Evolutionary conservation across 2,888 invertebrate species (phyloP), one percentile per base, ranked within the genome.

Genomic region (Ochropleura leucogaster): DNA sequence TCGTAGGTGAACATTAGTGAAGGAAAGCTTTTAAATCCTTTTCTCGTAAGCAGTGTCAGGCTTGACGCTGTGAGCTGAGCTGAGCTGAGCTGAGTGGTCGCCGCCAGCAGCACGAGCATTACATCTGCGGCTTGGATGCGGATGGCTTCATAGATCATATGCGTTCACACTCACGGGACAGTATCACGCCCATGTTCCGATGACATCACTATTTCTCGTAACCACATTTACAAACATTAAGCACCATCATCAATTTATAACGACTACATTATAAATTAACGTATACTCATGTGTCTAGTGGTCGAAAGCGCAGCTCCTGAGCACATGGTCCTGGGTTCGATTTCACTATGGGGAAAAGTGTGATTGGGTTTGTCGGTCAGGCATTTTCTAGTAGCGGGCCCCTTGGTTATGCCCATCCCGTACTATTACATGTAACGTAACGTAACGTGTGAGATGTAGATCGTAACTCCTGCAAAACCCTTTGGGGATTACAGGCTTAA

Each of bases 61-160:
- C 42, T 42, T 7, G 42, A 42, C 59, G 7, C 44, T 12, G 30
- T 57, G 30, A 59, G 4, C 16, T 42, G 53, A 74, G 67, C 30
- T 67, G 47, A 47, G 74, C 64, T 59, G 6, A 64, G 51, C n/a
- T 47, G 18, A 49, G n/a, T 3, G 16, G 53, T 74, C 59, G 59
- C 66, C 42, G 18, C 14, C 59, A 14, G 14, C 14, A 16, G 14
- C 51, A 44, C 16, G 40, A 14, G 10, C 44, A 42, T 65, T 65
- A 66, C 40, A 18, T 30, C 4, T 10, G 46, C 46, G 16, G 18
- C 69, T 20, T n/a, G 51, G 30, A 30, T 30, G 30, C 30, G 30
- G 30, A 49, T 8, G 40, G 14, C 20, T 46, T 20, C 18, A 46
- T 55, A 30, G 4, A n/a, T 44, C 64, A 20, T 57, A 30, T 9